Evolutionary conservation across 2,888 invertebrate genomes (phyloP).

Genomic region (Urechis unicinctus): DNA sequence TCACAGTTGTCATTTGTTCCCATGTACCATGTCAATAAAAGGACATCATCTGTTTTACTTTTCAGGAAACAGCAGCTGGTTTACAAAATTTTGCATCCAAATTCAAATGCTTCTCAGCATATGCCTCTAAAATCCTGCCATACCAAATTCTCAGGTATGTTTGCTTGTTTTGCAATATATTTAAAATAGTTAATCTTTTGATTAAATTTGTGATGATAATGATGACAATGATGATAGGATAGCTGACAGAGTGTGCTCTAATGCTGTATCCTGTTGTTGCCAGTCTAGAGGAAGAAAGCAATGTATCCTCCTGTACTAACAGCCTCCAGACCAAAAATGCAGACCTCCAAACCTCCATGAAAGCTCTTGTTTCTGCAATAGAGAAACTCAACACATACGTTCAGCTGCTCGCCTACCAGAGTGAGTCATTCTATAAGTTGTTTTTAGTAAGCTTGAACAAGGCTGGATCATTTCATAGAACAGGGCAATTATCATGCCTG

Average conservation of each 20-base stretch:
- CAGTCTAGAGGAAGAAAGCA: slow-evolving; percentile 47
- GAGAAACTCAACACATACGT: slow-evolving; percentile 38
- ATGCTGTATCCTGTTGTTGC: background rate
- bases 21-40: too few relatives aligned
- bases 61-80: slow-evolving; percentile 45
- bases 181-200: background rate
- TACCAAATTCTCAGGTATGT: slow-evolving; percentile 48
- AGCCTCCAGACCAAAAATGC: slow-evolving; percentile 41
- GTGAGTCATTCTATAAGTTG: too few relatives aligned
- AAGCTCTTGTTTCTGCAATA: slow-evolving; percentile 32
- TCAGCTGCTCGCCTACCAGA: slow-evolving; percentile 35
- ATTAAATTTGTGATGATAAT: background rate
- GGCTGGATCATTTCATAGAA: too few relatives aligned
- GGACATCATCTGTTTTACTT: too few relatives aligned
- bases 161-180: background rate
- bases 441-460: too few relatives aligned
- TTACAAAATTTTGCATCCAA: slow-evolving; percentile 37
- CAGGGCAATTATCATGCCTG: too few relatives aligned
- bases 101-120: slow-evolving; percentile 41
- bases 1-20: too few relatives aligned
- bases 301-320: slow-evolving; percentile 41
- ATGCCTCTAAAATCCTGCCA: slow-evolving; percentile 48
- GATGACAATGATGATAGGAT: too few relatives aligned
- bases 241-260: too few relatives aligned
- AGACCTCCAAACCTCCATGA: slow-evolving; percentile 36